Evolutionary conservation across 1,140 invertebrate species (phyloP).

Genomic region (Linepithema humile): DNA sequence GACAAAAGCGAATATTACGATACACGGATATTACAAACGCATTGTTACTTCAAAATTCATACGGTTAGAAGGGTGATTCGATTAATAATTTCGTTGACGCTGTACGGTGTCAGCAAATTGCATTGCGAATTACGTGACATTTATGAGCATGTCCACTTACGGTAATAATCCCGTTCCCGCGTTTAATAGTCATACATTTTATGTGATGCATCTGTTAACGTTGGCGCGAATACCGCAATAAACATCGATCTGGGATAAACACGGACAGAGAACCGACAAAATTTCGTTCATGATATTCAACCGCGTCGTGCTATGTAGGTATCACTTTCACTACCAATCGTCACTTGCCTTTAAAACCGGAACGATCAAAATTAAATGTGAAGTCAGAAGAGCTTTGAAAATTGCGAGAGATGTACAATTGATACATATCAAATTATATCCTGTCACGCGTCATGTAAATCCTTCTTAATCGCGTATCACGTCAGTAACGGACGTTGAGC

Average conservation of each 20-base stretch:
- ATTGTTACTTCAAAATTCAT: slow-evolving; percentile 71
- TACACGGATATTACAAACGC: slow-evolving; percentile 42
- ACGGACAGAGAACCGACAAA: not conserved
- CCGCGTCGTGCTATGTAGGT: not conserved
- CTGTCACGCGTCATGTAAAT: not conserved
- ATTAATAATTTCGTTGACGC: slow-evolving; percentile 64
- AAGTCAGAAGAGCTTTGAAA: not conserved
- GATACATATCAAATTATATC: not conserved
- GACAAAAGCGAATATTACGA: slow-evolving; percentile 48
- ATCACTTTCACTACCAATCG: not conserved
- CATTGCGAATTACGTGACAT: slow-evolving; percentile 60
- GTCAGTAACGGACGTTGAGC: not conserved
- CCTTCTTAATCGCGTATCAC: not conserved
- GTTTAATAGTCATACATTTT: slow-evolving; percentile 45
- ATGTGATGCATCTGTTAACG: slow-evolving; percentile 34
- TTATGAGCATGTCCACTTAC: slow-evolving; percentile 64
- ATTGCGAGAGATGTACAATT: not conserved
- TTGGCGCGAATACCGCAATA: not conserved
- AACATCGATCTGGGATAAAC: slow-evolving; percentile 5
- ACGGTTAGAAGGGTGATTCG: slow-evolving; percentile 52
- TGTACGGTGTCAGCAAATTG: slow-evolving; percentile 56
- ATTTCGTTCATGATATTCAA: not conserved
- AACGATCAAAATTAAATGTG: not conserved
- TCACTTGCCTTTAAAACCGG: not conserved
- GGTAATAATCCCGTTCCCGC: slow-evolving; percentile 56